Base-by-base conservation (phyloP, 2,113 vertebrate genomes). In the Tretioscincus oriximinensis region DNA sequence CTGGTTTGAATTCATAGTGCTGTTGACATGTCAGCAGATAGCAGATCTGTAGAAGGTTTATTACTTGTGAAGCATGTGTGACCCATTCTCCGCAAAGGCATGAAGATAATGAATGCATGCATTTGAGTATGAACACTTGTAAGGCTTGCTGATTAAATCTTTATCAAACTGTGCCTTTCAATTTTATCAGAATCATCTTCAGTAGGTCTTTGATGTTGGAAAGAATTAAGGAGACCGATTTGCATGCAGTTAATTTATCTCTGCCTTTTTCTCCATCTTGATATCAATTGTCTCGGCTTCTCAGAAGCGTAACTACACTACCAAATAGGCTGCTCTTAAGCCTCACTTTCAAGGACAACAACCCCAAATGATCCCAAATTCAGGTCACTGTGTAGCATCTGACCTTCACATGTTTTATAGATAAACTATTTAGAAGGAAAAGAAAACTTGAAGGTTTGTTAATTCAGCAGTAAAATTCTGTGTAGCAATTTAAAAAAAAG, bases 381-480 rank as follows among this genome's bases (percentile, higher is more conserved):
- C 81, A 28, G 69, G 29, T 49, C 80, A 71, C 73, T 72, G 70
- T 75, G 63, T 87, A 41, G 79, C 76, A 31, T 51, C 3, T 85
- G 69, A 92, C 89, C 90, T 90, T 84, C 81, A 29, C 85, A 41
- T 20, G 20, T 81, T 83, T 89, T 83, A 76, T 74, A 64, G 84
- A 89, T 73, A 83, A 90, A 82, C 49, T 21, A 12, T 86, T 92
- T 85, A 76, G 79, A 79, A 24, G 74, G 73, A 82, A 67, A 90
- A 83, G 60, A 81, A 87, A 69, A 58, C 64, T n/a, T 81, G 69
- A 77, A 69, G 68, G 16, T 76, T 76, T 73, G 86, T 21, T 71
- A 81, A 81, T 14, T 84, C 87, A 88, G 29, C 76, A 84, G 79
- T 88, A 85, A 78, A 16, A 2, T 51, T 75, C 21, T 14, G 54